Evolutionary conservation across 1,140 invertebrate species (phyloP), one percentile per base, ranked within the genome.

Genomic region (Penaeus indicus): DNA sequence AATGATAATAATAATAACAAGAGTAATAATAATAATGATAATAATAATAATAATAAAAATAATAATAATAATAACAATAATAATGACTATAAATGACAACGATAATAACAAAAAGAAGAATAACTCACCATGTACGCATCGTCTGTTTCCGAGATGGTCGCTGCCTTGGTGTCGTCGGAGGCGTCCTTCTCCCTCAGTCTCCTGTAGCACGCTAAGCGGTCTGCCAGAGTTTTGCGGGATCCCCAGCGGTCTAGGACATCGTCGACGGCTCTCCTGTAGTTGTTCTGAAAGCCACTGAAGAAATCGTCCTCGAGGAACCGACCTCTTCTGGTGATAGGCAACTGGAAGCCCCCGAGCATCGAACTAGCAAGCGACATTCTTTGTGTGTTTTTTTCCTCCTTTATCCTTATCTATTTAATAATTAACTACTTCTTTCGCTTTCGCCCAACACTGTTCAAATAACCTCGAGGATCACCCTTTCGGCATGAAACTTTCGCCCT

Each of bases 201-300:
- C 82, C 72, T 88, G 69, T 88, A 88, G 54, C 82, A 88, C 54
- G 87, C 87, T 38, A 88, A 88, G 67, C 87, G 87, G 82, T 88
- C 87, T 18, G 87, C 87, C 32, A 62, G 60, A 22, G 69, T 78
- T 19, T 81, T 62, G 8, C 87, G 69, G 69, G 81, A 79, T 4
- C 87, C 67, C 87, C 87, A 88, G 10, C 81, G 67, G 38, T 88
- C 82, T 32, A 88, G 61, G 67, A 88, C 87, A 42, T 88, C 87
- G 19, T 75, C 81, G 60, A 88, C 87, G 8, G 87, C 87, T 3
- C n/a, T 61, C 16, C 63, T 79, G 72, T 88, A 88, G 32, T 88
- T 82, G 32, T 88, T 75, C 61, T 84, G 87, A 61, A 88, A 88
- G 0, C 87, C 87, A 13, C 72, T 77, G 81, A 88, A 88, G 87